Percentiles rank a stretch among this genome's conserved stretches.
These are phyloP conservation scores for Ptychobarbus kaznakovi DNA, from an alignment of 2,797 vertebrate species.

Conservation along the genomic window DNA sequence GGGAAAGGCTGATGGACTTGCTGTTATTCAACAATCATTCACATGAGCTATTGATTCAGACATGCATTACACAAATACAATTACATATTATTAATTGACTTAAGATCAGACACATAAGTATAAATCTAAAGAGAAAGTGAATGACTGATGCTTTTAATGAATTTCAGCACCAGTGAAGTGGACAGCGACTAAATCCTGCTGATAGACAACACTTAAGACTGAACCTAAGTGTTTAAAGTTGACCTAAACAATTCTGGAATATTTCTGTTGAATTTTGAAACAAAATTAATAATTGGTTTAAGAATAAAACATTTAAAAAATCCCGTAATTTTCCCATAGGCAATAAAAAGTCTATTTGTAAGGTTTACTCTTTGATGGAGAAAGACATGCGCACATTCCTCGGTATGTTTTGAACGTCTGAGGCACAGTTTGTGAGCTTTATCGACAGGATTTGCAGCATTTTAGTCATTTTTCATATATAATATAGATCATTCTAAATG, in stretches of 20 bases:
- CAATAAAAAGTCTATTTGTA: not conserved
- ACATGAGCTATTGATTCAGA: not conserved
- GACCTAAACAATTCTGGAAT: not conserved
- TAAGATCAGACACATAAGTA: not conserved
- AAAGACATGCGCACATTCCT: conserved; percentile 94
- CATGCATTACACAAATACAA: conserved; percentile 14
- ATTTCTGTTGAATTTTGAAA: not conserved
- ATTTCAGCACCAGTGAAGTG: conserved; percentile 4
- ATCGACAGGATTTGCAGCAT: not conserved
- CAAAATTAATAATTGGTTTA: not conserved
- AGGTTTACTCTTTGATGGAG: conserved; percentile 95
- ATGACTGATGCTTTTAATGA: not conserved
- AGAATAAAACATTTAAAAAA: not conserved
- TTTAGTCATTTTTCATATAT: not conserved
- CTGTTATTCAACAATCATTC: not conserved
- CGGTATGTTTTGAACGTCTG: conserved; percentile 69
- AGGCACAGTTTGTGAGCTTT: not conserved
- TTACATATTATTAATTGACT: not conserved
- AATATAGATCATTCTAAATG: not conserved
- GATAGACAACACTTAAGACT: not conserved
- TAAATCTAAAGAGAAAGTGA: not conserved
- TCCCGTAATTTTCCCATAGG: not conserved
- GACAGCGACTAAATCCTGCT: conserved; percentile 3
- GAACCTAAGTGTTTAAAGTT: not conserved
- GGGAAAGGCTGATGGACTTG: not conserved